Percentiles rank a stretch among this genome's conserved stretches.
These are phyloP conservation scores for Pluvianellus socialis DNA, from an alignment of 2,113 vertebrate genomes.

Conservation along the genomic window DNA sequence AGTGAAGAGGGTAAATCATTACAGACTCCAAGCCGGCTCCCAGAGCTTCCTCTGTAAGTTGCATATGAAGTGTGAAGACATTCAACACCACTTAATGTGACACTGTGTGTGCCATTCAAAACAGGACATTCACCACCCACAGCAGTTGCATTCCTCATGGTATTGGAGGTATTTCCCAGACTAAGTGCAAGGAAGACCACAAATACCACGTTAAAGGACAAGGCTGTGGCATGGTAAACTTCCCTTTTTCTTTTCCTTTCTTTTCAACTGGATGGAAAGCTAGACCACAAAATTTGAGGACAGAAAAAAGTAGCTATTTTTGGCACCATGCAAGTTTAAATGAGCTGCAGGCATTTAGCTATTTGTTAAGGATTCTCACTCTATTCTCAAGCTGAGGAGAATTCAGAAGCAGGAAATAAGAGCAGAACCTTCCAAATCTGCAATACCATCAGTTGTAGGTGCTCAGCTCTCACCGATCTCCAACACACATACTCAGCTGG, in stretches of 20 bases:
- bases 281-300: neutral
- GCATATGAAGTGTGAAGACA: neutral
- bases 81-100: constrained; percentile 26
- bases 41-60: neutral
- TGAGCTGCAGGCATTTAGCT: neutral
- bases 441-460: neutral
- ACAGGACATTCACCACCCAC: constrained; percentile 42
- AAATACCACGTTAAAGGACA: neutral
- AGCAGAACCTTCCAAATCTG: neutral
- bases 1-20: neutral
- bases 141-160: constrained; percentile 27
- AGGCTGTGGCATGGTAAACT: neutral
- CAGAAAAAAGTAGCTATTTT: neutral
- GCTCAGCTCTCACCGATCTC: neutral
- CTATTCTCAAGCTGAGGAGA: neutral
- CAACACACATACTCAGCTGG: neutral
- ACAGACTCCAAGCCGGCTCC: neutral
- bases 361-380: neutral
- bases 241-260: constrained; percentile 7
- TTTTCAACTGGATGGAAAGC: constrained; percentile 1
- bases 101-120: constrained; percentile 27
- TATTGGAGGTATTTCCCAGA: constrained; percentile 29
- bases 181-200: constrained; percentile 9
- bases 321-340: neutral
- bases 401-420: neutral